A percentile compares a stretch with the other conserved stretches of the same genome.
These are phyloP conservation scores for Gisinianus flammeolus DNA, from an alignment of 2,888 invertebrate species.

Conservation along the genomic window DNA sequence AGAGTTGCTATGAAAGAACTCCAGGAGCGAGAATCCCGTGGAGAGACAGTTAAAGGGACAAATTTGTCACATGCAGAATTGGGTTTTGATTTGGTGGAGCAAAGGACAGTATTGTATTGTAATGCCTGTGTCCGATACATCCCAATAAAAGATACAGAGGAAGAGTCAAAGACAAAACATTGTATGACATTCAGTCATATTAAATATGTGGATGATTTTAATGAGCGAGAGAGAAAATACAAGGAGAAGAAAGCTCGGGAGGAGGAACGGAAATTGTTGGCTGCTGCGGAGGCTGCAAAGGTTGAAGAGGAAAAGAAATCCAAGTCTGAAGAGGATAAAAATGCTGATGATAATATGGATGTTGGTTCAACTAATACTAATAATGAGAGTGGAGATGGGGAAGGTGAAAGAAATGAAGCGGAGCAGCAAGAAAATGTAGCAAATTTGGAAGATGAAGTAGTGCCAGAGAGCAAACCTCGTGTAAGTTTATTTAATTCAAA, in stretches of 20 bases:
- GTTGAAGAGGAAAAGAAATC: constrained; percentile 18
- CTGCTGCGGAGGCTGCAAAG: constrained; percentile 7
- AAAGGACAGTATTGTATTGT: constrained; percentile 55
- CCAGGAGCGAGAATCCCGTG: constrained; percentile 52
- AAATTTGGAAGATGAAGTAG: constrained; percentile 17
- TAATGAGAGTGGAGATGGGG: constrained; percentile 24
- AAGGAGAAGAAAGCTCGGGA: constrained; percentile 46
- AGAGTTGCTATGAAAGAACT: constrained; percentile 56
- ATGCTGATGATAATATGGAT: constrained; percentile 16
- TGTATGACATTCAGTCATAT: constrained; percentile 57
- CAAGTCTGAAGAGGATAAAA: constrained; percentile 12
- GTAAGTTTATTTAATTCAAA: neutral
- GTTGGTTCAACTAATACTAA: constrained; percentile 21
- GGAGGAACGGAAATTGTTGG: constrained; percentile 39
- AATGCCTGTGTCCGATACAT: constrained; percentile 56
- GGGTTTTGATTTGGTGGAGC: constrained; percentile 55
- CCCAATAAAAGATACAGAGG: constrained; percentile 53
- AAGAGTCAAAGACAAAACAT: constrained; percentile 51
- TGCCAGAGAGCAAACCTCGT: neutral
- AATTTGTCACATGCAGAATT: constrained; percentile 41
- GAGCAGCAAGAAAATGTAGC: neutral
- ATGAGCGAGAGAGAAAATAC: constrained; percentile 42
- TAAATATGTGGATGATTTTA: constrained; percentile 55
- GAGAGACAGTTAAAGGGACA: constrained; percentile 56
- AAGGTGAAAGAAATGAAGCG: neutral